Evolutionary conservation across 2,113 vertebrate species (phyloP).

Genomic region (Jacana jacana): DNA sequence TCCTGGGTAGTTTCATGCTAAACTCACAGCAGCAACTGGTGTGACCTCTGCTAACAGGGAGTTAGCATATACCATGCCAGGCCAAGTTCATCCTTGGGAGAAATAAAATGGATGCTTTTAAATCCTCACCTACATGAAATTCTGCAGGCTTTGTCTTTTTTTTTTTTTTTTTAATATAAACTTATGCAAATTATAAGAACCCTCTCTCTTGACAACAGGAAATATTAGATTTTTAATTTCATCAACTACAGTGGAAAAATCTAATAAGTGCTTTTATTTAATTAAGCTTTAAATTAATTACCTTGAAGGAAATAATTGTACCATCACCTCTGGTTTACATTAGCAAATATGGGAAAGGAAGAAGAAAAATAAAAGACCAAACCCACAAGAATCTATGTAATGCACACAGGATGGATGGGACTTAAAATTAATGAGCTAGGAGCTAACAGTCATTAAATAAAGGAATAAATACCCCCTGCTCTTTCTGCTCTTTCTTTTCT

Average conservation of each 20-base stretch:
- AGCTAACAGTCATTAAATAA: not conserved
- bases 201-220: not conserved
- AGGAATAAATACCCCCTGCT: not conserved
- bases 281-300: not conserved
- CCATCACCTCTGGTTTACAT: not conserved
- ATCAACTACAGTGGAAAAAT: not conserved
- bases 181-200: not conserved
- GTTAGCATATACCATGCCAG: fast-evolving
- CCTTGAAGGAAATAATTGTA: not conserved
- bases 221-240: not conserved
- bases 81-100: not conserved
- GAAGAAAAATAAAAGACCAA: not conserved
- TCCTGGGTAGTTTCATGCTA: not conserved
- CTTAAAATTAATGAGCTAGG: not conserved
- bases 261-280: not conserved
- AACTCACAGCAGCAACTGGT: not conserved
- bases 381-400: not conserved
- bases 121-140: not conserved
- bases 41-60: not conserved
- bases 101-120: not conserved
- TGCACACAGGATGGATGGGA: not conserved
- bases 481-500: too few species aligned
- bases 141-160: not conserved
- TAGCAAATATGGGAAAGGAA: not conserved
- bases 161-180: not conserved